Evolutionary conservation across 2,888 invertebrate species (phyloP).

Genomic region (Sussaba pulchella): DNA sequence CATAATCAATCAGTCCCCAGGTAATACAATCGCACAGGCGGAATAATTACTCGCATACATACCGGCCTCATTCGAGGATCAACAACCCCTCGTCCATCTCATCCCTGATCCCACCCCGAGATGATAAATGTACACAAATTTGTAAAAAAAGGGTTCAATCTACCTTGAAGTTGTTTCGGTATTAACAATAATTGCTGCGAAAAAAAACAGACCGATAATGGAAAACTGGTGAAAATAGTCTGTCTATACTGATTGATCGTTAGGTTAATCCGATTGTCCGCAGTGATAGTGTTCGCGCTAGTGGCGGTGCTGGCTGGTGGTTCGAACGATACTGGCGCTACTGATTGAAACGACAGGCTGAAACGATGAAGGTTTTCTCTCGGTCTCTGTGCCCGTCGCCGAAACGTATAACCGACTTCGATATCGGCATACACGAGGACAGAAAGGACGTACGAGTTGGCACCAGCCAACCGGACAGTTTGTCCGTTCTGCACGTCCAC

Average conservation of each 20-base stretch:
- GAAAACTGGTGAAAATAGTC: slow-evolving; percentile 34
- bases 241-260: slow-evolving; percentile 57
- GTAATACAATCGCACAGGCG: slow-evolving; percentile 21
- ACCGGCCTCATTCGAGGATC: not conserved
- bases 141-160: not conserved
- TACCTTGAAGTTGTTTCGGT: not conserved
- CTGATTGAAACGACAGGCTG: slow-evolving; percentile 73
- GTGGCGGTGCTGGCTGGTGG: slow-evolving; percentile 15
- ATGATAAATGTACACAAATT: not conserved
- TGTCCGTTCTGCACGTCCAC: slow-evolving; percentile 68
- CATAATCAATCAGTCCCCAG: slow-evolving; percentile 8
- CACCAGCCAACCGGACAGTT: slow-evolving; percentile 37
- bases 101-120: not conserved
- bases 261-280: slow-evolving; percentile 57
- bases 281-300: slow-evolving; percentile 8
- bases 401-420: slow-evolving; percentile 61
- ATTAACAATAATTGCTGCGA: not conserved
- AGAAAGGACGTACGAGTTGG: slow-evolving; percentile 40
- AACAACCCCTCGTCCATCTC: no score
- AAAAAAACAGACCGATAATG: not conserved
- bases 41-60: slow-evolving; percentile 51
- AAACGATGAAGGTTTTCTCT: slow-evolving; percentile 51
- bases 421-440: slow-evolving; percentile 68
- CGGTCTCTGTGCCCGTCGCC: slow-evolving; percentile 20
- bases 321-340: slow-evolving; percentile 56